Percentiles rank a stretch among this genome's conserved stretches.
These are phyloP conservation scores for Criorhina ranunculi DNA, from an alignment of 2,888 invertebrate species.

Conservation along the genomic window DNA sequence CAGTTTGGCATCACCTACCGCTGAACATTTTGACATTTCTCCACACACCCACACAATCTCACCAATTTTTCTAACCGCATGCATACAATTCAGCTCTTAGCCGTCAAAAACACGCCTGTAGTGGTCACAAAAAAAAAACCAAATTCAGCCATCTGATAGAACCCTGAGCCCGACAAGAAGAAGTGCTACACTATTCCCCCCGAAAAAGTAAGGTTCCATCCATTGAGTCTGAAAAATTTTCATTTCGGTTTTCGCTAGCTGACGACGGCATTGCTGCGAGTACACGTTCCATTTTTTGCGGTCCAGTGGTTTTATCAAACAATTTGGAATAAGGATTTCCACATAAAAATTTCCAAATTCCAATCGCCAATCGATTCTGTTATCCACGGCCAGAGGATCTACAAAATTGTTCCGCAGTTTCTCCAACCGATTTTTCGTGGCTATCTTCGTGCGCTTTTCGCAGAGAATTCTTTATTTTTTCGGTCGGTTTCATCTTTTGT, in stretches of 20 bases:
- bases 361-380: constrained; percentile 51
- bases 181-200: constrained; percentile 66
- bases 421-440: constrained; percentile 40
- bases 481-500: constrained; percentile 48
- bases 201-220: constrained; percentile 56
- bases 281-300: constrained; percentile 37
- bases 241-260: constrained; percentile 74
- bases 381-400: constrained; percentile 10
- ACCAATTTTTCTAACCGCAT: constrained; percentile 59
- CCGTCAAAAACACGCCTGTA: constrained; percentile 66
- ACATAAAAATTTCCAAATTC: constrained; percentile 27
- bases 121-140: constrained; percentile 74
- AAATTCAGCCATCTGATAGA: constrained; percentile 58
- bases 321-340: constrained; percentile 15
- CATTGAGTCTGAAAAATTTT: constrained; percentile 64
- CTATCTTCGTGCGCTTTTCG: constrained; percentile 28
- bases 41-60: constrained; percentile 10
- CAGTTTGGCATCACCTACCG: constrained; percentile 19
- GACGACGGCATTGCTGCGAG: constrained; percentile 62
- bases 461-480: not conserved
- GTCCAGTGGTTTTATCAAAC: constrained; percentile 25
- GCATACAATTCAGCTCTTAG: constrained; percentile 77
- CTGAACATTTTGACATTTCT: constrained; percentile 56
- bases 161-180: constrained; percentile 60
- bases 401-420: constrained; percentile 49